Conservation (phyloP, 2,797 vertebrate species). For the Sebastolobus altivelis region DNA sequence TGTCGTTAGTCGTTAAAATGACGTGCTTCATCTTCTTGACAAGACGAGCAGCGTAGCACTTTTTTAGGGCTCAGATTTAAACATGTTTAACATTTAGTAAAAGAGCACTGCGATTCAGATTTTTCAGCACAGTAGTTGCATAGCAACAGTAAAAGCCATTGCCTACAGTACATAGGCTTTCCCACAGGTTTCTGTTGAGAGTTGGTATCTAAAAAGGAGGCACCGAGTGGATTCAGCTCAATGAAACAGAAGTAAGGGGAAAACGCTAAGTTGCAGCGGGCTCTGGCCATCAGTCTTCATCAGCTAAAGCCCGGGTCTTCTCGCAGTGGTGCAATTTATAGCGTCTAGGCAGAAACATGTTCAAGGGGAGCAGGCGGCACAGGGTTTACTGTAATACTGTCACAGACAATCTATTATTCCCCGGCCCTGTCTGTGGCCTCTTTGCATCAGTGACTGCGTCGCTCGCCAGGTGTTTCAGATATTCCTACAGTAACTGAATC, state of each 20-base stretch:
- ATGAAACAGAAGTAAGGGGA: constrained; percentile 40
- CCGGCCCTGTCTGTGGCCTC: constrained; percentile 23
- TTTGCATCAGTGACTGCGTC: constrained; percentile 47
- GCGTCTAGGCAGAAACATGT: constrained; percentile 16
- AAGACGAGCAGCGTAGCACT: constrained; percentile 27
- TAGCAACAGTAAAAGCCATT: constrained; percentile 52
- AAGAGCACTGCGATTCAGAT: constrained; percentile 6
- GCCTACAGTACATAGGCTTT: constrained; percentile 24
- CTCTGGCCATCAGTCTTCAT: constrained; percentile 64
- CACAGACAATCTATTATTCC: constrained; percentile 57
- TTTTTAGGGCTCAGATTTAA: constrained; percentile 32
- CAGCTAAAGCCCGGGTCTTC: constrained; percentile 38
- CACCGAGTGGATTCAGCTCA: constrained; percentile 30
- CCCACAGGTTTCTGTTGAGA: constrained; percentile 16
- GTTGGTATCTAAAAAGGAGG: constrained; percentile 11
- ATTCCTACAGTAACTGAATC: constrained; percentile 39
- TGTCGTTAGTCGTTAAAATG: constrained; percentile 22
- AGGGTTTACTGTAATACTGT: constrained; percentile 56
- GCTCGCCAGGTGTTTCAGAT: constrained; percentile 47
- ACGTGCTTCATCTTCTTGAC: constrained; percentile 19
- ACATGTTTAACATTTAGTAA: constrained; percentile 35
- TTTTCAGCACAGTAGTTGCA: constrained; percentile 46
- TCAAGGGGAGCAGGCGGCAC: constrained; percentile 36
- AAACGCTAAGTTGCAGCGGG: constrained; percentile 43
- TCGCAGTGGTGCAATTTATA: constrained; percentile 49